Conservation (phyloP, 1,140 invertebrate species). For the Drosophila equinoxialis region DNA sequence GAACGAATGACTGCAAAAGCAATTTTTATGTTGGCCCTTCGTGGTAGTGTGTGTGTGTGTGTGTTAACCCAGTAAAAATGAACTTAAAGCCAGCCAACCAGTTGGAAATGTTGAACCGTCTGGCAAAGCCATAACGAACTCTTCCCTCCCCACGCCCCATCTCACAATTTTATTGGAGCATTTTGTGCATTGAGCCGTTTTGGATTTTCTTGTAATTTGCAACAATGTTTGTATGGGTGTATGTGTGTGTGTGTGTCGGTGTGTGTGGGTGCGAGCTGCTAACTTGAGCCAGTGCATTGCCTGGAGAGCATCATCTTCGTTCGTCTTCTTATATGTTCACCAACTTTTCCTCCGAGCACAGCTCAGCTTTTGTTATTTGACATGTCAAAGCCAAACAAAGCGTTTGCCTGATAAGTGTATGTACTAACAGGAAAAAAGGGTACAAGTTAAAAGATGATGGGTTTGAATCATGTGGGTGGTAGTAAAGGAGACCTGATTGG, state of each 20-base stretch:
- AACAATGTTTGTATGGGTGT: constrained; percentile 53
- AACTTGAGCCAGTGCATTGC: constrained; percentile 37
- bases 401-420: constrained; percentile 14
- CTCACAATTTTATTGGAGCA: not conserved
- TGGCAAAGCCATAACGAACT: constrained; percentile 53
- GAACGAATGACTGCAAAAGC: constrained; percentile 37
- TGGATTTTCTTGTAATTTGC: constrained; percentile 73
- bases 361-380: constrained; percentile 52
- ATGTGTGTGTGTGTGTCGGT: not conserved
- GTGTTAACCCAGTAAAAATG: constrained; percentile 49
- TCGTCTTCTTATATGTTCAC: constrained; percentile 28
- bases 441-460: not conserved
- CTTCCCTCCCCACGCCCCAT: not conserved
- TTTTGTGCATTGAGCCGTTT: constrained; percentile 70
- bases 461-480: not conserved
- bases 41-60: too few species aligned
- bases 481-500: constrained; percentile 51
- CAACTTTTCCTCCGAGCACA: constrained; percentile 2
- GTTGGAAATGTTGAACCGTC: constrained; percentile 70
- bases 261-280: constrained; percentile 21
- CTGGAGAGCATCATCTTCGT: not conserved
- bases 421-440: too few species aligned
- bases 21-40: constrained; percentile 63
- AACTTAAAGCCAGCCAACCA: constrained; percentile 73
- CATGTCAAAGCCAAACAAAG: constrained; percentile 72